Percentiles rank a stretch among this genome's conserved stretches.
Conservation (phyloP, 30 jellyfish, hydroid and myxozoan genomes). For the Rhopilema esculentum region DNA sequence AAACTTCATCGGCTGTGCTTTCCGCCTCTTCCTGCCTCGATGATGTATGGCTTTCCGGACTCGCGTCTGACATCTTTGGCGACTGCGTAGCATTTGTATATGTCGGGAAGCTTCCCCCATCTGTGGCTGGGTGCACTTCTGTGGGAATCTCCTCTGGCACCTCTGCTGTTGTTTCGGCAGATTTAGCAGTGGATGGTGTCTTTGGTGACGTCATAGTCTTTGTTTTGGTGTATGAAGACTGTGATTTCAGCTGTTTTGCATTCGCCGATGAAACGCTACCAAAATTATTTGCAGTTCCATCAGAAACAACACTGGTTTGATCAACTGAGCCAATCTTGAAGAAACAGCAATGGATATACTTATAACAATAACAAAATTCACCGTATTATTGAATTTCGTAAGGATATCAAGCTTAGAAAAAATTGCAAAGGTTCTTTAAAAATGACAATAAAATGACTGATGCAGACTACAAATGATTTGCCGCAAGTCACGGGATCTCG, state of each 20-base stretch:
- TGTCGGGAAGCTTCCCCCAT: slow-evolving; percentile 60
- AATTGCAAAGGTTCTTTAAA: too few species aligned
- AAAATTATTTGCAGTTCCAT: not conserved
- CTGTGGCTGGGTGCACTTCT: slow-evolving; percentile 21
- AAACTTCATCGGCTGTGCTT: slow-evolving; percentile 65
- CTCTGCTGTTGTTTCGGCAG: slow-evolving; percentile 58
- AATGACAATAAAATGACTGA: too few species aligned
- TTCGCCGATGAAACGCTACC: slow-evolving; percentile 1
- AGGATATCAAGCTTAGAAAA: too few species aligned
- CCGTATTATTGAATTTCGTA: not conserved
- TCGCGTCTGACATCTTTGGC: not conserved
- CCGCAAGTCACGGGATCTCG: too few species aligned
- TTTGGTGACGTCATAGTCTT: slow-evolving; percentile 13
- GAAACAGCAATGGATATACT: not conserved
- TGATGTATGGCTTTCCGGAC: slow-evolving; percentile 32
- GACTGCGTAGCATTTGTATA: slow-evolving; percentile 17
- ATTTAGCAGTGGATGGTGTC: slow-evolving; percentile 1
- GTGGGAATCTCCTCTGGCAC: slow-evolving; percentile 62
- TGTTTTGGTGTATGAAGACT: not conserved
- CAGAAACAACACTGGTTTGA: slow-evolving; percentile 39
- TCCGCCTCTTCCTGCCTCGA: slow-evolving; percentile 22
- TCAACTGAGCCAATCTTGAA: slow-evolving; percentile 46
- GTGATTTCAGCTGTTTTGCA: not conserved
- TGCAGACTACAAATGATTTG: too few species aligned
- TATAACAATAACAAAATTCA: not conserved